A percentile compares a stretch with the other conserved stretches of the same genome.
Conservation (phyloP, 1,140 invertebrate genomes). For the Andricus grossulariae region DNA sequence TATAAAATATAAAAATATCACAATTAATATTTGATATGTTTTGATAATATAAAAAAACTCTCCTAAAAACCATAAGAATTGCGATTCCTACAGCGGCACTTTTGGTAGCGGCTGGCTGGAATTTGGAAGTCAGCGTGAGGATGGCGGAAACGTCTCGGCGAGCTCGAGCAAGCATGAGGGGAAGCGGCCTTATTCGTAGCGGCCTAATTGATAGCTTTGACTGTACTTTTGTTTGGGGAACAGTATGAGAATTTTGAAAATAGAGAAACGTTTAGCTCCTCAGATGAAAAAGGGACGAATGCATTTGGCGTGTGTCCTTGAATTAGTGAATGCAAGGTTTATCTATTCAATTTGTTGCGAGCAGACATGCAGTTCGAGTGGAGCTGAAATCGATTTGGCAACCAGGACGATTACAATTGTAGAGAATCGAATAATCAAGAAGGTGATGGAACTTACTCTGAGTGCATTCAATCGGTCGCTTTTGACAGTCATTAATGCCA, state of each 20-base stretch:
- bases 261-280: background rate
- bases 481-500: constrained; percentile 77
- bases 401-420: background rate
- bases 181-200: too few relatives aligned
- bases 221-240: too few relatives aligned
- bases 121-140: too few relatives aligned
- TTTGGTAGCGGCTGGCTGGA: too few relatives aligned
- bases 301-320: constrained; percentile 23
- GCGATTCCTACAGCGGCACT: too few relatives aligned
- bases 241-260: background rate
- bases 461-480: constrained; percentile 79
- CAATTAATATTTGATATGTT: too few relatives aligned
- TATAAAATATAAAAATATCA: too few relatives aligned
- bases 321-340: constrained; percentile 27
- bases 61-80: too few relatives aligned
- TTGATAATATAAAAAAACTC: too few relatives aligned
- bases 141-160: too few relatives aligned
- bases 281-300: background rate
- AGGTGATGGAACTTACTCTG: constrained; percentile 67
- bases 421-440: constrained; percentile 12
- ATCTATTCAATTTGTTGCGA: background rate
- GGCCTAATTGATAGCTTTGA: too few relatives aligned
- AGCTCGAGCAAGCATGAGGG: too few relatives aligned
- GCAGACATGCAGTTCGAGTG: constrained; percentile 23
- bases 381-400: constrained; percentile 22